Conservation (phyloP, 2,888 invertebrate genomes). For the Spialia ferax region DNA sequence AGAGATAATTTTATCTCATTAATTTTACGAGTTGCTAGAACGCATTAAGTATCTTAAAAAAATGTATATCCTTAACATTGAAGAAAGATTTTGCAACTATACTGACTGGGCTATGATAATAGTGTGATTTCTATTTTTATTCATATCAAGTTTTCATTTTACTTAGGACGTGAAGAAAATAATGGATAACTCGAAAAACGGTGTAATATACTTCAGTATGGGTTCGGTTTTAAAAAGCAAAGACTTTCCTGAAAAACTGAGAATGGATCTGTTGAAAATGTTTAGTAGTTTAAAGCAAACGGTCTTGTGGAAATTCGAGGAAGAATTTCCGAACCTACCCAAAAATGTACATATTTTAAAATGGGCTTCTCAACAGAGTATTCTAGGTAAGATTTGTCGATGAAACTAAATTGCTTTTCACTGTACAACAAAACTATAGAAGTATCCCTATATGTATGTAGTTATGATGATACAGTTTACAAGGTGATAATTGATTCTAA, state of each 20-base stretch:
- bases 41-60: too few species aligned
- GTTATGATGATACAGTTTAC: too few species aligned
- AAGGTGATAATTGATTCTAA: too few species aligned
- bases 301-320: slow-evolving; percentile 74
- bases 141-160: not conserved
- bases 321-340: slow-evolving; percentile 57
- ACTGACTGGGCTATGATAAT: too few species aligned
- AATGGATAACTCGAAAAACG: slow-evolving; percentile 62
- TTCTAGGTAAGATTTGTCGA: slow-evolving; percentile 58
- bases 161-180: slow-evolving; percentile 68
- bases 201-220: slow-evolving; percentile 72
- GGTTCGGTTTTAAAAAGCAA: slow-evolving; percentile 63
- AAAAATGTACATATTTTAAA: slow-evolving; percentile 65
- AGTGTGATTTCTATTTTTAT: not conserved
- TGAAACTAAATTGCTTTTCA: not conserved
- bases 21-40: too few species aligned
- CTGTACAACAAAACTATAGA: too few species aligned
- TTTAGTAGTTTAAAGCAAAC: slow-evolving; percentile 65
- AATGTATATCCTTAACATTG: too few species aligned
- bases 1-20: too few species aligned
- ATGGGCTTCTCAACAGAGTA: slow-evolving; percentile 73
- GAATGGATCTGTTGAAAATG: slow-evolving; percentile 55
- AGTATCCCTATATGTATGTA: too few species aligned
- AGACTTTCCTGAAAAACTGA: slow-evolving; percentile 57
- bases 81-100: not conserved